Evolutionary conservation across 1,140 invertebrate genomes (phyloP).

Genomic region (Calephelis nemesis): DNA sequence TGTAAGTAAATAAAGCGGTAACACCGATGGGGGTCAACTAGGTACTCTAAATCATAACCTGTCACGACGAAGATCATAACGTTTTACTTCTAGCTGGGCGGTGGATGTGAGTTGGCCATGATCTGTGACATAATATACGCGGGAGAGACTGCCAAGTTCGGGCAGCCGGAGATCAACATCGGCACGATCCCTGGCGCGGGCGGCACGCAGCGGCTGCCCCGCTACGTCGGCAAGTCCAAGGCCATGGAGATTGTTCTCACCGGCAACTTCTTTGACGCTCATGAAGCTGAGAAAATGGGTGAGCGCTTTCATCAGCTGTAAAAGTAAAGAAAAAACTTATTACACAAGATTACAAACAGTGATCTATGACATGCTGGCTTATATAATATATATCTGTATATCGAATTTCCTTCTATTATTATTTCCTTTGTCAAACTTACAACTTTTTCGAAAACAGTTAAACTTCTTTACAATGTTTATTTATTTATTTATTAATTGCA

Average conservation of each 20-base stretch:
- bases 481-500: no score
- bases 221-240: constrained; percentile 96
- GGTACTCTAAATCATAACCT: no score
- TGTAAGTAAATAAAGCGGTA: no score
- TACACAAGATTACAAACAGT: no score
- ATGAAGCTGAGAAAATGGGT: constrained; percentile 95
- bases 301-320: constrained; percentile 30
- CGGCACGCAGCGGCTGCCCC: constrained; percentile 95
- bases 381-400: no score
- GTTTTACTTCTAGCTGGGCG: constrained; percentile 85
- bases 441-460: no score
- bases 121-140: constrained; percentile 99
- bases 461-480: no score
- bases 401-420: no score
- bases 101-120: constrained; percentile 99
- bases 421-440: no score
- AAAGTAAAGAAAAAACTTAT: not conserved
- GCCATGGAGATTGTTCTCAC: constrained; percentile 99
- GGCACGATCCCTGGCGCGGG: constrained; percentile 99
- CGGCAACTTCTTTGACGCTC: constrained; percentile 93
- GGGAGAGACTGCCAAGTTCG: constrained; percentile 98
- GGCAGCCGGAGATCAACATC: constrained; percentile 97
- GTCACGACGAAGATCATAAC: no score
- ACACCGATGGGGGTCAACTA: no score
- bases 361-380: not conserved